A percentile compares a stretch with the other conserved stretches of the same genome.
Conservation (phyloP, 1,140 invertebrate species). For the Leptonema lineaticorne region DNA sequence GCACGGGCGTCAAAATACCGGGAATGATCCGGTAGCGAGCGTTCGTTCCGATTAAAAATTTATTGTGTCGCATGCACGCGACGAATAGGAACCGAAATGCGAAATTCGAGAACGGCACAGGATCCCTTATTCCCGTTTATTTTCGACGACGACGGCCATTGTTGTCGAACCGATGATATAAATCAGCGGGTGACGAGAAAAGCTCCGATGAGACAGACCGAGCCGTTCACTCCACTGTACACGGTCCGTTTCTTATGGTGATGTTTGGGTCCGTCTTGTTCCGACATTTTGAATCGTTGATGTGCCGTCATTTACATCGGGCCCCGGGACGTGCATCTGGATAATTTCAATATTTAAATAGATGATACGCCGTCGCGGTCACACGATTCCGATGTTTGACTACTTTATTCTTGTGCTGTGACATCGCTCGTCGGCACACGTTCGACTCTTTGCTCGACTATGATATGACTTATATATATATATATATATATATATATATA, state of each 20-base stretch:
- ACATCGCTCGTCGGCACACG: no score
- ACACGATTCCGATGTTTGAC: no score
- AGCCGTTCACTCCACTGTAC: no score
- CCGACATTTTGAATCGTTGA: conserved; percentile 37
- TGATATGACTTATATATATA: no score
- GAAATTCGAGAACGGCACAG: conserved; percentile 29
- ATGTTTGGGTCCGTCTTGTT: conserved; percentile 24
- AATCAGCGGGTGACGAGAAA: conserved; percentile 29
- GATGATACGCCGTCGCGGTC: no score
- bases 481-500: no score
- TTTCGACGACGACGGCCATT: conserved; percentile 15
- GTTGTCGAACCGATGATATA: conserved; percentile 27
- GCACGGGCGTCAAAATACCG: conserved; percentile 2
- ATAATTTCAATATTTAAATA: conserved; percentile 27
- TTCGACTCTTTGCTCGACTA: no score
- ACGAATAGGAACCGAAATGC: conserved; percentile 6
- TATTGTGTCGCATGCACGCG: no score
- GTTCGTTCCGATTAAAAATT: conserved; percentile 29
- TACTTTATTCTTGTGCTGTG: no score
- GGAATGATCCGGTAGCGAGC: neutral
- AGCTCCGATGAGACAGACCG: no score
- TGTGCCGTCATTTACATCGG: conserved; percentile 36
- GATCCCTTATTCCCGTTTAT: no score
- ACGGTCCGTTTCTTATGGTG: no score
- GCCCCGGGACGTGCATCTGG: conserved; percentile 23